Base-by-base conservation (phyloP, 2,888 invertebrate genomes). In the Coleophora deauratella region DNA sequence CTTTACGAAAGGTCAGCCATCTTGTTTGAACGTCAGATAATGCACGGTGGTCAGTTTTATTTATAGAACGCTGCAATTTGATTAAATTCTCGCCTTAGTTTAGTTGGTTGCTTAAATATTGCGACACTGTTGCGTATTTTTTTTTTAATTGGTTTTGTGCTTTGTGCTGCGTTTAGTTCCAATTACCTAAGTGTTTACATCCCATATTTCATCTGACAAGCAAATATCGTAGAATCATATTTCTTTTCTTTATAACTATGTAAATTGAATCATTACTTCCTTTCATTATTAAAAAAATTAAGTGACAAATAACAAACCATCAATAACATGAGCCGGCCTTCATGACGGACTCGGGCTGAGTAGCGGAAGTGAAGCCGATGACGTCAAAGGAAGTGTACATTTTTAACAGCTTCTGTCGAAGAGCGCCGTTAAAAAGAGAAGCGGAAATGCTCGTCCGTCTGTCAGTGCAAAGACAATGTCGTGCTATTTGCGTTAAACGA, bases 401-500 rank as follows among this genome's bases (percentile, higher is more conserved):
- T 46, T 46, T 39, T 38, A 38, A 34, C 33, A 30, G 35, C 28
- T 21, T 21, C 6, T 37, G n/a, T 14, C 28, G 34, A 13, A 6
- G 13, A 12, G 35, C 39, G 44, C 46, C 46, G 55, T 51, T 47
- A 77, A 73, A 78, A 73, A 76, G 73, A 77, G 69, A 72, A 80
- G 69, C 80, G 82, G 80, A 82, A 79, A 76, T 71, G 72, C 69
- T 67, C 64, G 70, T 77, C 69, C 62, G 77, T 73, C 73, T 77
- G 78, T 79, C 79, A 75, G 75, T 79, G 78, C 68, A 72, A 66
- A 72, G 76, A 81, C 81, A 81, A 76, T 81, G 77, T 73, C 66
- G 72, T 71, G 78, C 81, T 82, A 80, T 84, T 82, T 82, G 77
- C 73, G 82, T 81, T 78, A 79, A 78, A 82, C 72, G 75, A 73